Evolutionary conservation across 2,113 vertebrate genomes (phyloP), one percentile per base, ranked within the genome.

Genomic region (Leptocoma aspasia): DNA sequence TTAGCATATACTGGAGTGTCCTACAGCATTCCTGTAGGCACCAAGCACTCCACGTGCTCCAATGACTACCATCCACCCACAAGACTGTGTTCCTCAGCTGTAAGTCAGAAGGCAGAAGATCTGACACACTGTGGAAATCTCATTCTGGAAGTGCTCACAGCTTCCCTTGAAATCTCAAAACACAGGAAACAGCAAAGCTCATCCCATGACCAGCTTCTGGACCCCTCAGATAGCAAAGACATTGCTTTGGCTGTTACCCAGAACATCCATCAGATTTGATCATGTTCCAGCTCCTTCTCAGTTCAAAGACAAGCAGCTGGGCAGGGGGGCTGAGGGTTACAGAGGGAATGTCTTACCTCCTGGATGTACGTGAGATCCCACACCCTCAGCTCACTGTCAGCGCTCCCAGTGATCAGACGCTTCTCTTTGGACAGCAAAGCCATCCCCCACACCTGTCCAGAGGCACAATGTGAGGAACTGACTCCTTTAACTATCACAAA

Each of bases 331-430:
- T 15, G 11, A 66, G 33, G 11, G 22, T 41, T 53, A 53, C 15
- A 84, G 41, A n/a, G 44, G 13, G 23, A 68, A 18, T 31, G 66
- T 42, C 91, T 95, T 96, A 97, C 97, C 89, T 97, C 96, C 63
- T 96, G 65, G 45, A 99, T 96, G 84, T 98, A 99, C 0, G 31
- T 31, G 70, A 99, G 97, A 95, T 99, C 98, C 99, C 99, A 99
- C 37, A 98, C 99, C 65, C 99, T 97, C 23, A 99, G 99, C 72
- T 99, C 99, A 75, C 99, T 99, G 98, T 99, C 99, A 7, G 98
- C 98, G 3, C 99, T 98, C 26, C 99, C 99, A 2, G 99, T 99
- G 53, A 99, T 86, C 87, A 99, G 97, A 68, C 99, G 95, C 57
- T 94, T 98, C 95, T 99, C 98, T 91, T 98, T 89, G 3, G 99